phyloP scores from a whole-genome alignment of 2,113 vertebrate species.

The Conger conger region DNA sequence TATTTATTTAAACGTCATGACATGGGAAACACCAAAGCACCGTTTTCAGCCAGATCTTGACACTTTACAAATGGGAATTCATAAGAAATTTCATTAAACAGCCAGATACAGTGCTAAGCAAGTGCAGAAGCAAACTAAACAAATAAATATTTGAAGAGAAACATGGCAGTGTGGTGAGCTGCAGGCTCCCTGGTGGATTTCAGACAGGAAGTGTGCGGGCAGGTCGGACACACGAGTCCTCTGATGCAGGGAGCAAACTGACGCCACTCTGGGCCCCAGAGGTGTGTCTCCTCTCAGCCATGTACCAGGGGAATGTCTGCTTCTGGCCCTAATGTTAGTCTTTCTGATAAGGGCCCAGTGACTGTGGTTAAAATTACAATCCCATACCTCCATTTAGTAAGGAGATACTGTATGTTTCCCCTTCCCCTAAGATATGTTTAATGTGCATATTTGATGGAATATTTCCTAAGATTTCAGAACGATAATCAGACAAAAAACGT shows the following conservation, averaged over 20 bases:
- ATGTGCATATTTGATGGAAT: neutral
- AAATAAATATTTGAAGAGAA: neutral
- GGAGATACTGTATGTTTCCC: no score
- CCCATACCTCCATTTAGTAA: neutral
- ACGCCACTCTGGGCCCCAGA: neutral
- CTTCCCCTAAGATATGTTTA: neutral
- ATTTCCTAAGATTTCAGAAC: neutral
- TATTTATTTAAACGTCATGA: neutral
- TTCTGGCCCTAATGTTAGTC: slow-evolving; percentile 3
- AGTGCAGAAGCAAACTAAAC: neutral
- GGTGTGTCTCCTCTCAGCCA: neutral
- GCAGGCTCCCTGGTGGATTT: neutral
- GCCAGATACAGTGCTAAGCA: neutral
- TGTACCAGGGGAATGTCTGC: neutral
- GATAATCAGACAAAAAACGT: neutral
- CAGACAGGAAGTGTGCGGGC: neutral
- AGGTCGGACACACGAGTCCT: neutral
- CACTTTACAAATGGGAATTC: neutral
- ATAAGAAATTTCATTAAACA: neutral
- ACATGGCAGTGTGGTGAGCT: neutral
- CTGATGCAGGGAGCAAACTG: neutral
- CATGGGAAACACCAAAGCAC: neutral
- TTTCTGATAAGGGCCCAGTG: neutral
- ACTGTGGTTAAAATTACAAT: neutral
- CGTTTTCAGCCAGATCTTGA: neutral